Evolutionary conservation across 2,797 vertebrate genomes (phyloP).

Genomic region (Argentina silus): DNA sequence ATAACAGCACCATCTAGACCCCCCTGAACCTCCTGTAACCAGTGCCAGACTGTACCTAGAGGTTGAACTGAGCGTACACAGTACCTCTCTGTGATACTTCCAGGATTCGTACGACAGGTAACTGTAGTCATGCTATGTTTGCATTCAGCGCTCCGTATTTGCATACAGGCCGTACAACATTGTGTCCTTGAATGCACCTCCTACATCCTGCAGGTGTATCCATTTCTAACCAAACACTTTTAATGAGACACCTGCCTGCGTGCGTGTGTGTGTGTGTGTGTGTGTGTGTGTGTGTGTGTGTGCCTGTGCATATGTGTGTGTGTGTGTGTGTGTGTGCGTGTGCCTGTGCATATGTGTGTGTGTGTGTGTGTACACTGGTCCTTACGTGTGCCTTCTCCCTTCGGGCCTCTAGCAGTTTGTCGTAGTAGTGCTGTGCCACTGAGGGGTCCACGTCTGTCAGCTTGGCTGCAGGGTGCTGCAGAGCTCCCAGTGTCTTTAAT

Average conservation of each 20-base stretch:
- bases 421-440: slow-evolving; percentile 92
- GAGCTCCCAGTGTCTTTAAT: slow-evolving; percentile 84
- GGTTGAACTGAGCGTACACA: too few species aligned
- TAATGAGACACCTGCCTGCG: not conserved
- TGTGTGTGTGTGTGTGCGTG: not conserved
- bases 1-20: too few species aligned
- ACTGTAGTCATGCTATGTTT: slow-evolving; percentile 47
- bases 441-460: slow-evolving; percentile 84
- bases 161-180: not conserved
- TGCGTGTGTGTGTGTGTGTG: not conserved
- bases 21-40: too few species aligned
- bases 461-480: slow-evolving; percentile 92
- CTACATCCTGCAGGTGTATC: too few species aligned
- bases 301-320: not conserved
- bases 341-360: not conserved
- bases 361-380: not conserved
- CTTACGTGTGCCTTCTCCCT: too few species aligned
- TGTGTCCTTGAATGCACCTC: not conserved
- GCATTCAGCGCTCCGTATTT: slow-evolving; percentile 28
- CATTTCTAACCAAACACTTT: not conserved
- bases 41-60: too few species aligned
- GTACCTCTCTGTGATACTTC: not conserved
- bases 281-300: slow-evolving; percentile 2
- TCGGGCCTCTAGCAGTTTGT: too few species aligned
- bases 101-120: slow-evolving; percentile 1